Conservation (phyloP, 2,888 invertebrate genomes). For the Epiblema foenella region DNA sequence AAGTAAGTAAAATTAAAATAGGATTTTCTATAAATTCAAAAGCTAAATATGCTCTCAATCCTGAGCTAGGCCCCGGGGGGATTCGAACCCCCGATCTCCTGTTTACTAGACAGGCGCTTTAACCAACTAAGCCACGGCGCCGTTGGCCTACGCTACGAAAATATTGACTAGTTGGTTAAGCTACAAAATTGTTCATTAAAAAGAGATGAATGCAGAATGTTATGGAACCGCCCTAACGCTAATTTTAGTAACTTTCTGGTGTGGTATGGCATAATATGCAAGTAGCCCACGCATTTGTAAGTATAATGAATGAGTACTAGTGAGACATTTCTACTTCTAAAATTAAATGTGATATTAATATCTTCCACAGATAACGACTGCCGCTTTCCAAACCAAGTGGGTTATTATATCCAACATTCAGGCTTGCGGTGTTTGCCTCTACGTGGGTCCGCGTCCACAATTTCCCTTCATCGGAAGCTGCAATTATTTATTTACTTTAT, state of each 20-base stretch:
- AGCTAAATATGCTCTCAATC: constrained; percentile 39
- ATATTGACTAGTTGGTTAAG: constrained; percentile 47
- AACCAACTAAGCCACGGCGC: constrained; percentile 86
- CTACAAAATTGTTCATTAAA: constrained; percentile 8
- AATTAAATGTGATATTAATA: constrained; percentile 45
- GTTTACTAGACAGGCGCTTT: constrained; percentile 85
- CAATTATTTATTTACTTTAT: constrained; percentile 52
- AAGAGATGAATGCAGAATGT: neutral
- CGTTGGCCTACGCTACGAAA: constrained; percentile 55
- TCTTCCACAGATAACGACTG: constrained; percentile 86
- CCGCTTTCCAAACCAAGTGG: constrained; percentile 87
- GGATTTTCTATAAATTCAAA: constrained; percentile 36
- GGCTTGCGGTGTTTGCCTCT: constrained; percentile 79
- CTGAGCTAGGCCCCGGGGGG: constrained; percentile 79
- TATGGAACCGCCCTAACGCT: constrained; percentile 1
- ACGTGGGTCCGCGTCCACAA: constrained; percentile 56
- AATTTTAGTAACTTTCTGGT: constrained; percentile 25
- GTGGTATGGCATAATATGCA: constrained; percentile 22
- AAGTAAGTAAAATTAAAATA: constrained; percentile 73
- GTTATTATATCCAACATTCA: constrained; percentile 79
- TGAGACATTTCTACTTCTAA: constrained; percentile 26
- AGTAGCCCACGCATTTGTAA: constrained; percentile 34
- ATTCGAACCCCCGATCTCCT: constrained; percentile 85
- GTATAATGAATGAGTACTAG: constrained; percentile 38
- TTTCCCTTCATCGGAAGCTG: constrained; percentile 52